Conservation (phyloP, 1,140 invertebrate species). For the Drosophila kanapiae region DNA sequence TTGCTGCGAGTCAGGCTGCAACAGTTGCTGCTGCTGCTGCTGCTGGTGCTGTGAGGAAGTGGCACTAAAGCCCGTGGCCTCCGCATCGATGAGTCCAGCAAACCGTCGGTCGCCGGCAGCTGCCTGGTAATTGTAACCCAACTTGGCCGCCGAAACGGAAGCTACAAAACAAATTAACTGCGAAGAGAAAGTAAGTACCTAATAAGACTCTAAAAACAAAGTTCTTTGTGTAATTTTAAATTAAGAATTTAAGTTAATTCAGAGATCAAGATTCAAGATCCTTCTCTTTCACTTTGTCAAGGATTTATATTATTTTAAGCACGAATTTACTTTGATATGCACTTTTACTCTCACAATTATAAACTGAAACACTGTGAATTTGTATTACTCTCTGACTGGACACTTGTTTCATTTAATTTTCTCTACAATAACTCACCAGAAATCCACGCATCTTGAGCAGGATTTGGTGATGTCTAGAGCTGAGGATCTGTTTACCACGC, state of each 20-base stretch:
- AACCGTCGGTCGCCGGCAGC: constrained; percentile 59
- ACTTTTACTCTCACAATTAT: no score
- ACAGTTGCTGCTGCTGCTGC: constrained; percentile 11
- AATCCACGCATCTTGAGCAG: constrained; percentile 69
- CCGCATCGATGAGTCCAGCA: constrained; percentile 68
- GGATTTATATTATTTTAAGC: no score
- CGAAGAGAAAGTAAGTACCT: not conserved
- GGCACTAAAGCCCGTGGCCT: constrained; percentile 70
- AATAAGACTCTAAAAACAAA: not conserved
- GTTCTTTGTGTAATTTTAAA: not conserved
- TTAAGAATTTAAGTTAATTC: not conserved
- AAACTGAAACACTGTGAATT: not conserved
- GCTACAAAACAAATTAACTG: constrained; percentile 58
- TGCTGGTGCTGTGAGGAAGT: constrained; percentile 22
- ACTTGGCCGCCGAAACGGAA: constrained; percentile 49
- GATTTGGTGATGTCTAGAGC: constrained; percentile 20
- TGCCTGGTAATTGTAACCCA: constrained; percentile 68
- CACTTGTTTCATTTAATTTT: not conserved
- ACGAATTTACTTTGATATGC: not conserved
- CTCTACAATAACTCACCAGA: constrained; percentile 45
- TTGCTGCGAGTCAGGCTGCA: constrained; percentile 19
- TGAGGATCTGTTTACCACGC: constrained; percentile 48
- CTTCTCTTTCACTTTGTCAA: no score
- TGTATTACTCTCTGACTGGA: not conserved
- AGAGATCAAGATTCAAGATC: no score